Evolutionary conservation across 2,113 vertebrate species (phyloP).

Genomic region (Catharus fuscescens): DNA sequence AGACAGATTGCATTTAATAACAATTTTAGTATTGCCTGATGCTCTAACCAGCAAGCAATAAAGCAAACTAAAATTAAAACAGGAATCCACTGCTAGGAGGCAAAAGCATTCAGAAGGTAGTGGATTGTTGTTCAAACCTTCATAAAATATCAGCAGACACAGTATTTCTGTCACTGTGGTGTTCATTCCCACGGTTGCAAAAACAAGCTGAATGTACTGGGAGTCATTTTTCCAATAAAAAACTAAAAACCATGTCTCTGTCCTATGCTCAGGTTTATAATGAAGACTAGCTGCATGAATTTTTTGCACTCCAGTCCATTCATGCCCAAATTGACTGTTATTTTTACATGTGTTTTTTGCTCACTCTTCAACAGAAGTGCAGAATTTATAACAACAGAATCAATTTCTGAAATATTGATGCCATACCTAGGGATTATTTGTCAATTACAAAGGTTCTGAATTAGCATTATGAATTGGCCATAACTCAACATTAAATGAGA

Average conservation of each 20-base stretch:
- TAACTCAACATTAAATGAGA: neutral
- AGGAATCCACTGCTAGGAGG: conserved; percentile 47
- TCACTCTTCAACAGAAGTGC: neutral
- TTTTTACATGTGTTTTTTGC: neutral
- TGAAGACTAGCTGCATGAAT: neutral
- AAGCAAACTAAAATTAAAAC: conserved; percentile 55
- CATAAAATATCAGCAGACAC: conserved; percentile 16
- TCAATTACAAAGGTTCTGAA: neutral
- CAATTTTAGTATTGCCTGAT: conserved; percentile 61
- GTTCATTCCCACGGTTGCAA: neutral
- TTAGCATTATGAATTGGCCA: neutral
- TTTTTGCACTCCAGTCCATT: neutral
- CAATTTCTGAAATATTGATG: neutral
- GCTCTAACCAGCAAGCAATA: conserved; percentile 51
- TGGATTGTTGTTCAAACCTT: conserved; percentile 37
- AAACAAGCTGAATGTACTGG: neutral
- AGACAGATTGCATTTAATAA: conserved; percentile 75
- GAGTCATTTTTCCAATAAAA: conserved; percentile 15
- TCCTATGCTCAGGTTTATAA: neutral
- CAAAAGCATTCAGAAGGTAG: conserved; percentile 24
- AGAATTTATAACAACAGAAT: neutral
- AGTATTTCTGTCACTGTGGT: conserved; percentile 26
- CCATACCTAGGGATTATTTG: neutral
- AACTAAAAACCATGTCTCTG: neutral
- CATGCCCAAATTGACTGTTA: neutral